Base-by-base conservation (phyloP, 2,888 invertebrate species). In the Leucozona laternaria region DNA sequence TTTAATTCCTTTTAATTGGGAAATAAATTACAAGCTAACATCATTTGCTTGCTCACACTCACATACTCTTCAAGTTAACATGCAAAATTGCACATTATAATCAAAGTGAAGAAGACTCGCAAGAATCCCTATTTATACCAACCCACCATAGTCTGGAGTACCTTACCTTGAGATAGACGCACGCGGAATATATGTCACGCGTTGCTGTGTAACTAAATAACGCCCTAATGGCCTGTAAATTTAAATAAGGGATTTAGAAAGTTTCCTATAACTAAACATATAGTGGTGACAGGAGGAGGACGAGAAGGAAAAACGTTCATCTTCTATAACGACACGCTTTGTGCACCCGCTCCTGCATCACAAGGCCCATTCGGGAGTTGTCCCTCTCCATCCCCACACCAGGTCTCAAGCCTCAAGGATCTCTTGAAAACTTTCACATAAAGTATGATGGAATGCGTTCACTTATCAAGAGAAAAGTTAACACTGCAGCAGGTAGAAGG, bases 1-100 rank as follows among this genome's bases (percentile, higher is more conserved):
- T 86, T 86, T 78, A 82, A 86, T 78, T 82, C 81, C 57, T 70
- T 82, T 86, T 86, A 86, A 86, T 86, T 86, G 78, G 81, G 78
- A 78, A 82, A 86, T 82, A 75, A 86, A 82, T 82, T 82, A 86
- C 81, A 86, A 78, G 78, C 68, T 81, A 57, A 64, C 73, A 57
- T 48, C 68, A 68, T 78, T 68, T 68, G 20, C 64, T 17, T 50
- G 15, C 58, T 45, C 31, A 31, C 58, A 50, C 11, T 11, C 43
- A n/a, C 43, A 40, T 6, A 31, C 68, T 40, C 45, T 31, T 66
- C 48, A 57, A 40, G 40, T 31, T 60, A 75, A 34, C 71, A 70
- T 70, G 73, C 68, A 17, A 66, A 68, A 77, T 68, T 73, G 62
- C 81, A 73, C 20, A 66, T 76, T 78, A 71, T 37, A 50, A 75